Percentiles rank a stretch among this genome's conserved stretches.
Conservation (phyloP, 2,888 invertebrate genomes). For the Tupiocoris notatus region DNA sequence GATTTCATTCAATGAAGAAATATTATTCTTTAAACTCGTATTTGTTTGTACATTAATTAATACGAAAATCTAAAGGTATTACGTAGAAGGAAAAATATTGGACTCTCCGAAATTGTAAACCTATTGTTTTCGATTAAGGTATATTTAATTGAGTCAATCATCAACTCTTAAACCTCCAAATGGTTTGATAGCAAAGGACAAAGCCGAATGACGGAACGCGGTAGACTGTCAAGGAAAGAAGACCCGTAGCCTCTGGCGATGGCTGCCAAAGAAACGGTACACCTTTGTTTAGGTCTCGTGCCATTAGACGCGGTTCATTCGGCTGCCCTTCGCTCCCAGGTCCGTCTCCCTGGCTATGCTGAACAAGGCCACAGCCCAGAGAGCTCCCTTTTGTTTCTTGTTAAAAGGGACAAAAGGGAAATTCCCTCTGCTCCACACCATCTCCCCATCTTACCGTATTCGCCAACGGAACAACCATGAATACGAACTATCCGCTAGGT, state of each 20-base stretch:
- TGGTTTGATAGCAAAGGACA: background rate
- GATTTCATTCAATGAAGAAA: no score
- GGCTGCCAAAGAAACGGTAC: background rate
- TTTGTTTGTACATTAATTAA: no score
- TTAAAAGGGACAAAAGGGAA: constrained; percentile 5
- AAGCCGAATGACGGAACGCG: background rate
- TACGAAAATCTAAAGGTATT: no score
- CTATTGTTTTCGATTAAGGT: no score
- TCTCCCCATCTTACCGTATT: background rate
- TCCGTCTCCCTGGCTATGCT: background rate
- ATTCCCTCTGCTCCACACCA: background rate
- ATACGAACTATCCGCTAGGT: constrained; percentile 33
- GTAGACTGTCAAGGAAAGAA: background rate
- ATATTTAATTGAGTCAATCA: no score
- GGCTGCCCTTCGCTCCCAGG: background rate
- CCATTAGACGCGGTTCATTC: constrained; percentile 36
- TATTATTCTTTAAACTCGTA: no score
- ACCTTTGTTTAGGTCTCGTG: constrained; percentile 23
- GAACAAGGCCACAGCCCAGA: background rate
- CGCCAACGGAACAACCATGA: constrained; percentile 8
- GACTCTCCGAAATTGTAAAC: no score
- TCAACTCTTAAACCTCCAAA: no score
- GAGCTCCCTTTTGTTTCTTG: constrained; percentile 5
- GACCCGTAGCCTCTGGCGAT: background rate
- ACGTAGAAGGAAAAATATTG: no score